Conservation (phyloP, 2,113 vertebrate genomes). For the Chaetura pelagica region DNA sequence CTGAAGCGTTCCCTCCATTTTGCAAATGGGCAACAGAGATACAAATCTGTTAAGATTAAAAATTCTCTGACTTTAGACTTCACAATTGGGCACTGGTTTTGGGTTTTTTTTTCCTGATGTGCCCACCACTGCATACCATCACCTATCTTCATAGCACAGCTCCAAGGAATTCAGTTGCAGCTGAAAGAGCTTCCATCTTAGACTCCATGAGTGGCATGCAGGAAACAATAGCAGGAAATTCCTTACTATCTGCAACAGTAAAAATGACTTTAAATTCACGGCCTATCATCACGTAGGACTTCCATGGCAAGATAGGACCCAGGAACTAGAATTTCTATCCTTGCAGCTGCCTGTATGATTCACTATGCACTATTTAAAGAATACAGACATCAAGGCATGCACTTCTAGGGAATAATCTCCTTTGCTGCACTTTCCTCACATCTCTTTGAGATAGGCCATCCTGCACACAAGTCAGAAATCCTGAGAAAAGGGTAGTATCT, state of each 20-base stretch:
- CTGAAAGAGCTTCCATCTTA: neutral
- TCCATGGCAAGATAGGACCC: neutral
- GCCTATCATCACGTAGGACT: neutral
- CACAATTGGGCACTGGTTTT: rapidly evolving
- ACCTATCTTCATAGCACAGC: neutral
- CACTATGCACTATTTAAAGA: neutral
- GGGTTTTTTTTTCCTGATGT: neutral
- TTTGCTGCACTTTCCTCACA: neutral
- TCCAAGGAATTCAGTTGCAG: neutral
- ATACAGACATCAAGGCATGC: neutral
- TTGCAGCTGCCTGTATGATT: neutral
- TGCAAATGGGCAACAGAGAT: neutral
- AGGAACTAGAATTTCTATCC: neutral
- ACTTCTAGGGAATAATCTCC: neutral
- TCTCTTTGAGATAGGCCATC: neutral
- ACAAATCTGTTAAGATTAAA: neutral
- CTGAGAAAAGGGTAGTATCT: neutral
- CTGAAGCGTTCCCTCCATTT: neutral
- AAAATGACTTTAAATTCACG: neutral
- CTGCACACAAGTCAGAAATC: neutral
- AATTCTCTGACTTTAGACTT: neutral
- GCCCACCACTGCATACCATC: neutral
- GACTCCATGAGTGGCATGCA: neutral
- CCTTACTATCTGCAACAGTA: neutral
- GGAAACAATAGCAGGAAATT: neutral